Base-by-base conservation (phyloP, 2,888 invertebrate genomes). In the Mesochorus sp. region DNA sequence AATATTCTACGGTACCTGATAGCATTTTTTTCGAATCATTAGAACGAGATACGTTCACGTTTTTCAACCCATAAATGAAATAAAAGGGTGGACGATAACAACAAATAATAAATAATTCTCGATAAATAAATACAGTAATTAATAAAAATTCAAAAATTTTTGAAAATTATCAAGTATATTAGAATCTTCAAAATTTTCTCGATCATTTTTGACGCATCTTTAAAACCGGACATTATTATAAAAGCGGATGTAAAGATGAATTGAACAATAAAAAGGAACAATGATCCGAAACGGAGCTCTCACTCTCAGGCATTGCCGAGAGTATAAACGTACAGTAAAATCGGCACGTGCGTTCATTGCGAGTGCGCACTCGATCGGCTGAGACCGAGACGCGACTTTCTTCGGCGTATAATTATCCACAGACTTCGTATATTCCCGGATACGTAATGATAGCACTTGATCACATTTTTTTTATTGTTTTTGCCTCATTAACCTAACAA, bases 301-400 rank as follows among this genome's bases (percentile, higher is more conserved):
- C n/a, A n/a, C 14, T 24, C 8, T n/a, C 21, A 34, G 34, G 24
- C 28, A 31, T 28, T 5, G 19, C 53, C 17, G 17, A 19, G 51
- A 3, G 4, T 19, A 14, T 19, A 10, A 12, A 44, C 19, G n/a
- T 55, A 64, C 64, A 59, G 64, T 70, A 51, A 66, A 66, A 57
- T 74, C 34, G 64, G 78, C 74, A 74, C 74, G 74, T 78, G 73
- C 59, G 57, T 51, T 64, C 70, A 78, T 70, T 78, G 68, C 14
- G 68, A 78, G 68, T 78, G 64, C 51, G 64, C 51, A 64, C 64
- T 70, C 73, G 73, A 67, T 64, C 68, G 66, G 57, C 64, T 42
- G 28, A 44, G 51, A 57, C 59, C 74, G 74, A 51, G 64, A 66
- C 78, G n/a, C n/a, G 78, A 74, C 78, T 78, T 78, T 78, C 78